Base-by-base conservation (phyloP, 2,113 vertebrate genomes). In the Raja brachyura region DNA sequence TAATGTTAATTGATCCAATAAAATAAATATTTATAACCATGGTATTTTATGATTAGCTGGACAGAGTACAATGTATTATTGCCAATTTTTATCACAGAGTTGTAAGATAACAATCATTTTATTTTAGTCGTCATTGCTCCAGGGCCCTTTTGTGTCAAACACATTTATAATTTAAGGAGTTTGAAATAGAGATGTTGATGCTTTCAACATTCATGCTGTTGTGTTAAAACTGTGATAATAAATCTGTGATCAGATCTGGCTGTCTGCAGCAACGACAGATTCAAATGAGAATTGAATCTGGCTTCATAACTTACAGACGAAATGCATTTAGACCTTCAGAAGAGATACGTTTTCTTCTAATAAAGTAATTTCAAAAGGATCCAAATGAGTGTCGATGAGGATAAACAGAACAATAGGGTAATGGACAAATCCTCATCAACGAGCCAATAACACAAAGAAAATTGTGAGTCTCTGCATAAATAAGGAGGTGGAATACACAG, bases 11-110 rank as follows among this genome's bases (percentile, higher is more conserved):
- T 88, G 59, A 88, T 88, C 83, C 13, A 88, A 63, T 63, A 88
- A 63, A 88, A 66, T 86, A 86, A 88, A 31, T 88, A 63, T 31
- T 63, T 88, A 63, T 66, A 88, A 63, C 83, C 63, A 88, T 88
- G n/a, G 61, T 14, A 88, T 88, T 31, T n/a, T 88, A 28, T 33
- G 28, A 63, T 88, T 31, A 66, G 59, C n/a, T 18, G 59, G 61
- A 88, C 5, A 66, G 56, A 31, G 56, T 61, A 66, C 28, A 63
- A 63, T 63, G 61, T 28, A 88, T 63, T 88, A 63, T 88, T 88
- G 25, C n/a, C 28, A 7, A 31, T 88, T 63, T 31, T 31, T 63
- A 31, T 63, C 59, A 88, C 13, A 63, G 54, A 85, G 61, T 88
- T 88, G 13, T 31, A 63, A 88, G 14, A 63, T 88, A 63, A 63